Percentiles rank a stretch among this genome's conserved stretches.
phyloP scores from a whole-genome alignment of 1,140 invertebrate genomes.

The Calephelis virginiensis region DNA sequence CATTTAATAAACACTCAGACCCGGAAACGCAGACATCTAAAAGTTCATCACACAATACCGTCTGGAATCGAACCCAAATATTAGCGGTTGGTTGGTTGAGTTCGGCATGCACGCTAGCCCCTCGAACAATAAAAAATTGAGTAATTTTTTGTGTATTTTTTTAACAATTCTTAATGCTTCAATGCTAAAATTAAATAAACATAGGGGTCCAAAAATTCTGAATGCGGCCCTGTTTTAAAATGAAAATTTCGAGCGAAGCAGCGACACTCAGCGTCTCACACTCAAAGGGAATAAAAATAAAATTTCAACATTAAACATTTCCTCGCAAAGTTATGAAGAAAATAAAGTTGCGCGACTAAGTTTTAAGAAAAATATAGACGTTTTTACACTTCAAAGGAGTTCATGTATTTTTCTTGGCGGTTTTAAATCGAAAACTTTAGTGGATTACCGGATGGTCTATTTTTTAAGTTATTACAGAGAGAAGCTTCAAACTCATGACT shows the following conservation, averaged over 20 bases:
- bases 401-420: conserved; percentile 14
- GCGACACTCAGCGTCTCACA: conserved; percentile 24
- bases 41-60: no score
- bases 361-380: conserved; percentile 22
- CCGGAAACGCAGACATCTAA: no score
- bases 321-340: conserved; percentile 34
- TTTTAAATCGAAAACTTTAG: conserved; percentile 17
- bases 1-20: no score
- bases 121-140: no score
- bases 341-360: conserved; percentile 32
- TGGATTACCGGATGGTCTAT: conserved; percentile 8
- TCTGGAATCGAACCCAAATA: no score
- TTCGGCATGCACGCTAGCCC: no score
- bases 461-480: not conserved
- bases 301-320: conserved; percentile 54
- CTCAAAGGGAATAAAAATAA: conserved; percentile 38
- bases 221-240: conserved; percentile 9
- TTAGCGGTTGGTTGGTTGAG: no score
- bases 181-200: no score
- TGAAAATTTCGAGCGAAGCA: conserved; percentile 39
- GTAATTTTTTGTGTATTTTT: no score
- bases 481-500: not conserved
- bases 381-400: conserved; percentile 28
- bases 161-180: no score
- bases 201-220: no score